Conservation (phyloP, 2,888 invertebrate genomes). For the Nudaria mundana region DNA sequence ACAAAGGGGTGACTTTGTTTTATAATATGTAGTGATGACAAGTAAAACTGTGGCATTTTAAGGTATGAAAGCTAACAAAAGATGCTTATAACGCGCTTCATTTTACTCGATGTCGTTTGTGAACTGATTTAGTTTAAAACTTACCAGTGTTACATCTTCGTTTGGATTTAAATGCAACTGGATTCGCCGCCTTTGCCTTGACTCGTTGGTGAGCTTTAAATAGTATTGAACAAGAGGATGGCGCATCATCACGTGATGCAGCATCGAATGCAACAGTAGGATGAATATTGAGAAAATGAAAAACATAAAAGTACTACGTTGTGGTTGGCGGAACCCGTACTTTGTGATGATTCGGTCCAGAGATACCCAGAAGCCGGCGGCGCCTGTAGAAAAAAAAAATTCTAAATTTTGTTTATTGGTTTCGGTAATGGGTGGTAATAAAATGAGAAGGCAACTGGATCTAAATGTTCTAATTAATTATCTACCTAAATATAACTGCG, state of each 20-base stretch:
- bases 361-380: slow-evolving; percentile 92
- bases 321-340: slow-evolving; percentile 87
- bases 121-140: slow-evolving; percentile 18
- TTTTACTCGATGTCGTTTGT: background rate
- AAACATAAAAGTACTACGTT: slow-evolving; percentile 92
- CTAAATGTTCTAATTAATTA: too few relatives aligned
- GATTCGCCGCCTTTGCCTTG: slow-evolving; percentile 88
- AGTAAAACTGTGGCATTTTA: too few relatives aligned
- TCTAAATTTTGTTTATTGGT: background rate
- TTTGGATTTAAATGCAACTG: slow-evolving; percentile 90
- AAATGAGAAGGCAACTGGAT: too few relatives aligned
- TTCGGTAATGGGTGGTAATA: too few relatives aligned
- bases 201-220: slow-evolving; percentile 86
- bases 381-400: slow-evolving; percentile 1
- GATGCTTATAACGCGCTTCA: too few relatives aligned
- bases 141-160: slow-evolving; percentile 90
- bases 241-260: slow-evolving; percentile 88
- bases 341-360: slow-evolving; percentile 92
- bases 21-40: too few relatives aligned
- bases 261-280: slow-evolving; percentile 87
- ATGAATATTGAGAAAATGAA: slow-evolving; percentile 90
- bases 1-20: too few relatives aligned
- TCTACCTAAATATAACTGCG: too few relatives aligned
- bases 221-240: slow-evolving; percentile 93
- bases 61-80: too few relatives aligned